Evolutionary conservation across 2,888 invertebrate species (phyloP).

Genomic region (Lithophane ornitopus): DNA sequence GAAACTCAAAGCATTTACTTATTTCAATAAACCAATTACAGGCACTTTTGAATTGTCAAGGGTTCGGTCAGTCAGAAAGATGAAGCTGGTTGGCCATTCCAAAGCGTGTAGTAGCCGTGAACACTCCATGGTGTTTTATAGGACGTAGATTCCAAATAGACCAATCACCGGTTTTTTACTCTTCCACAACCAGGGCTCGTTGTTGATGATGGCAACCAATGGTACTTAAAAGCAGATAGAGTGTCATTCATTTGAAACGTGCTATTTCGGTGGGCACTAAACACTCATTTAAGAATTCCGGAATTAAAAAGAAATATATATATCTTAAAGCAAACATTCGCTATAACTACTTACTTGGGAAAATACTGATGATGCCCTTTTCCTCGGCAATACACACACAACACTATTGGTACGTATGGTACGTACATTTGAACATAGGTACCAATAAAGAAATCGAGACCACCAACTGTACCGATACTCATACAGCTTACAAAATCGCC

Average conservation of each 20-base stretch:
- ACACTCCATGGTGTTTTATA: background rate
- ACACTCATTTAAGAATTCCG: background rate
- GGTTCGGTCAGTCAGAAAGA: background rate
- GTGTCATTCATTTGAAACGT: background rate
- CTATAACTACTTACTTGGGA: no score
- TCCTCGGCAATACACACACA: background rate
- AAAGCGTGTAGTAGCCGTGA: background rate
- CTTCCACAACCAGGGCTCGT: background rate
- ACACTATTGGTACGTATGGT: background rate
- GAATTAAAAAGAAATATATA: background rate
- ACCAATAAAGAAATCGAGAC: conserved; percentile 33
- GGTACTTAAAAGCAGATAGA: background rate
- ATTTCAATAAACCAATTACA: background rate
- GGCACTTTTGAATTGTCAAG: background rate
- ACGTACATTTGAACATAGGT: background rate
- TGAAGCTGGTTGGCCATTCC: background rate
- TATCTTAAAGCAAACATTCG: background rate
- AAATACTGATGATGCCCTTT: background rate
- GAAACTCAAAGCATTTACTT: background rate
- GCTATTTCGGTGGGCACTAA: background rate
- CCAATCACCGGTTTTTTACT: background rate
- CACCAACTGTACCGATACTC: conserved; percentile 24
- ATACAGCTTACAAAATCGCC: conserved; percentile 37
- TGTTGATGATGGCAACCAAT: background rate
- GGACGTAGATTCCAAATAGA: background rate